These are phyloP conservation scores for Paramuricea clavata DNA, from an alignment of 92 coral and sea anemone genomes.

Conservation along the genomic window DNA sequence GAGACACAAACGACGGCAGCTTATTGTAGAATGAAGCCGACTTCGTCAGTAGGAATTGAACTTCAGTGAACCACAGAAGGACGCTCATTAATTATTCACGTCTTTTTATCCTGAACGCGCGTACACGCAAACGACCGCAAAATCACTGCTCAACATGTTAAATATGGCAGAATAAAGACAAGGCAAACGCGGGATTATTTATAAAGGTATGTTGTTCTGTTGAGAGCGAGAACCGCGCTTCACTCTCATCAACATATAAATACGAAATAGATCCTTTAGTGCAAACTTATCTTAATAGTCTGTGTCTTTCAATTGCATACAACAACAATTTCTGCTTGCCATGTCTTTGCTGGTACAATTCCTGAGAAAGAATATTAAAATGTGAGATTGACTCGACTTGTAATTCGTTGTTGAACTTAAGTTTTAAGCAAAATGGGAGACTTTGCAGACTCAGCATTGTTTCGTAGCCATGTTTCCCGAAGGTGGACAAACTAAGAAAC, in stretches of 20 bases:
- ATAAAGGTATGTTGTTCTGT: background rate
- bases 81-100: constrained; percentile 32
- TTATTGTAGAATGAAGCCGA: too few relatives aligned
- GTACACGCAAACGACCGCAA: too few relatives aligned
- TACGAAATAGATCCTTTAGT: background rate
- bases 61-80: too few relatives aligned
- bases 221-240: too few relatives aligned
- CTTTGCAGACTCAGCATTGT: background rate
- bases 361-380: too few relatives aligned
- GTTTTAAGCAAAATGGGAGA: background rate
- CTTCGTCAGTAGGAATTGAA: too few relatives aligned
- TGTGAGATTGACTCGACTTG: too few relatives aligned
- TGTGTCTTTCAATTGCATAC: too few relatives aligned
- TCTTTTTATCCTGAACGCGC: background rate
- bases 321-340: too few relatives aligned
- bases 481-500: background rate
- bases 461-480: background rate
- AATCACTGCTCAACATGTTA: background rate
- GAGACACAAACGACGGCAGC: too few relatives aligned
- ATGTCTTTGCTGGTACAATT: too few relatives aligned
- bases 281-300: too few relatives aligned
- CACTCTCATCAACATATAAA: background rate
- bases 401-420: background rate
- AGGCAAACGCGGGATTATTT: background rate
- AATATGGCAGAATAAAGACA: background rate